A percentile compares a stretch with the other conserved stretches of the same genome.
These are phyloP conservation scores for Hyles euphorbiae DNA, from an alignment of 1,140 invertebrate species.

Conservation along the genomic window DNA sequence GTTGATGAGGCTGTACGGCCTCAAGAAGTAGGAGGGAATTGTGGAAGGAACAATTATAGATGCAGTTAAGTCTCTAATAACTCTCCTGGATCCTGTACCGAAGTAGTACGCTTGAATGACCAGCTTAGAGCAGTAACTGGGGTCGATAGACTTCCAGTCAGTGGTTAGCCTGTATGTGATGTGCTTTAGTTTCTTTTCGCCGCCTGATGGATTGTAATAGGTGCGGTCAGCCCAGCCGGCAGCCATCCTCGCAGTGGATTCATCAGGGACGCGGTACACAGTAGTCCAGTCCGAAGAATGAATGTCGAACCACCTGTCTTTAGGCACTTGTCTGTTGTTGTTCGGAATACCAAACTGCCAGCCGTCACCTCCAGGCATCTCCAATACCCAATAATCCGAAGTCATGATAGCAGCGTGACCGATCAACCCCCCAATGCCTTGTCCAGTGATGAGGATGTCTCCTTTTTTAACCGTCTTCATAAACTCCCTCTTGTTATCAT, in stretches of 20 bases:
- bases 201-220: slow-evolving; percentile 45
- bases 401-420: slow-evolving; percentile 52
- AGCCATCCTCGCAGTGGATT: slow-evolving; percentile 26
- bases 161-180: slow-evolving; percentile 39
- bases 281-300: slow-evolving; percentile 49
- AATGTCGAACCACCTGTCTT: slow-evolving; percentile 45
- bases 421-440: slow-evolving; percentile 38
- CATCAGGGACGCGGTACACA: slow-evolving; percentile 40
- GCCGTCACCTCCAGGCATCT: slow-evolving; percentile 44
- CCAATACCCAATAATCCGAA: slow-evolving; percentile 44
- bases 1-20: slow-evolving; percentile 39
- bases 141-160: slow-evolving; percentile 36
- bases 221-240: slow-evolving; percentile 44
- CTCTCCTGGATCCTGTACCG: slow-evolving; percentile 39
- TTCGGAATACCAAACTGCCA: slow-evolving; percentile 34
- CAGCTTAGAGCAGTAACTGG: slow-evolving; percentile 52
- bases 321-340: slow-evolving; percentile 44
- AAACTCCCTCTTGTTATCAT: slow-evolving; percentile 47
- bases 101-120: slow-evolving; percentile 52
- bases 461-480: slow-evolving; percentile 50
- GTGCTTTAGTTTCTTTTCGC: slow-evolving; percentile 38
- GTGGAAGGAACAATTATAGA: slow-evolving; percentile 35
- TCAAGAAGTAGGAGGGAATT: slow-evolving; percentile 43
- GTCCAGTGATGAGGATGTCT: slow-evolving; percentile 48
- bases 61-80: slow-evolving; percentile 31